A percentile compares a stretch with the other conserved stretches of the same genome.
phyloP scores from a whole-genome alignment of 1,140 invertebrate genomes.

The Amyelois transitella region DNA sequence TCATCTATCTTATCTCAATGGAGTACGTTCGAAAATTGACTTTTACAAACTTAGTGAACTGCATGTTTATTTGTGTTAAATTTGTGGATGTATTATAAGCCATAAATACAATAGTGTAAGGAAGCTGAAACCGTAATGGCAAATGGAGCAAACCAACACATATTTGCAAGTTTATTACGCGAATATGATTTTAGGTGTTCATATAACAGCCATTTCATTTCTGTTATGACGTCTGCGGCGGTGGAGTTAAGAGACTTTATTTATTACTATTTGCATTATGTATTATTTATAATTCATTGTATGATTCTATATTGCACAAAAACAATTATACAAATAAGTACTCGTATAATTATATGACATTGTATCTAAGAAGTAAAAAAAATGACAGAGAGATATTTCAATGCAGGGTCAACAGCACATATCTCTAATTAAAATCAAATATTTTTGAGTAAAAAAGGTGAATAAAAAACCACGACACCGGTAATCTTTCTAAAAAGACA shows the following conservation, averaged over 20 bases:
- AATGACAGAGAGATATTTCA: too few relatives aligned
- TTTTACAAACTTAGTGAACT: neutral
- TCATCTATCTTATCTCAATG: neutral
- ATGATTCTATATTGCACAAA: too few relatives aligned
- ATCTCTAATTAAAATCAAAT: too few relatives aligned
- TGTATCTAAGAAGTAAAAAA: too few relatives aligned
- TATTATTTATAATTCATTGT: too few relatives aligned
- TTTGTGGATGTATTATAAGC: constrained; percentile 10
- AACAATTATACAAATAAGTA: too few relatives aligned
- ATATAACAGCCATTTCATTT: constrained; percentile 7
- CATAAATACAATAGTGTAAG: constrained; percentile 38
- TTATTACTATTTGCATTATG: too few relatives aligned
- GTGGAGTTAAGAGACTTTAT: neutral
- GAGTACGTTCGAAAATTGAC: neutral
- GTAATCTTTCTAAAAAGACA: too few relatives aligned
- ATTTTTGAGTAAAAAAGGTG: too few relatives aligned
- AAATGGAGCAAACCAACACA: constrained; percentile 41
- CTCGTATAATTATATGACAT: too few relatives aligned
- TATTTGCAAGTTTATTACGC: constrained; percentile 34
- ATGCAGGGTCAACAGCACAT: too few relatives aligned
- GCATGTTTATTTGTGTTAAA: neutral
- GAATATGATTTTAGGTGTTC: constrained; percentile 25
- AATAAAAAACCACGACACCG: too few relatives aligned
- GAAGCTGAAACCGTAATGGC: constrained; percentile 31
- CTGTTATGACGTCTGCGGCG: neutral